These are phyloP conservation scores for Trachythela sp. DNA, from an alignment of 64 coral and sea anemone genomes.

Conservation along the genomic window DNA sequence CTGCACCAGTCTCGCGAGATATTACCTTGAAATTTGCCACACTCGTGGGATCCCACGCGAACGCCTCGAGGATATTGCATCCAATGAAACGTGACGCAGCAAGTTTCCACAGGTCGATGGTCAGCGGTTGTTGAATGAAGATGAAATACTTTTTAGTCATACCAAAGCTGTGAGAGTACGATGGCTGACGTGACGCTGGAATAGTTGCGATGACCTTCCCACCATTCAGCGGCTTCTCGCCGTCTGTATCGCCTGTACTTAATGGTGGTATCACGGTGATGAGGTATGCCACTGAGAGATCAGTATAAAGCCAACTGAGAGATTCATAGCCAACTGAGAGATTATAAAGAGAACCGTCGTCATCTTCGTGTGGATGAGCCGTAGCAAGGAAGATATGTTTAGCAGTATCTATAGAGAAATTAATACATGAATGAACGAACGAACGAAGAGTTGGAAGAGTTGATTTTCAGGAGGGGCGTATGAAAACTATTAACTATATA, in stretches of 20 bases:
- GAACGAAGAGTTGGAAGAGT: no score
- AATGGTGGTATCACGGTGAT: slow-evolving; percentile 58
- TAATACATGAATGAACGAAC: no score
- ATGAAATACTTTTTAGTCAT: slow-evolving; percentile 80
- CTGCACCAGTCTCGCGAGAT: slow-evolving; percentile 40
- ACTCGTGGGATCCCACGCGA: slow-evolving; percentile 57
- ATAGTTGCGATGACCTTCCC: slow-evolving; percentile 59
- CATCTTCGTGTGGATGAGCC: slow-evolving; percentile 65
- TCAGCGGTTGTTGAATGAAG: slow-evolving; percentile 53
- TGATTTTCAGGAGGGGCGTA: no score
- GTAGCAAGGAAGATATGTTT: not conserved
- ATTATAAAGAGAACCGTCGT: slow-evolving; percentile 67
- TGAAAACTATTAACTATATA: no score
- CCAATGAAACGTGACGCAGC: slow-evolving; percentile 31
- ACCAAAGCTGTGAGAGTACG: slow-evolving; percentile 75
- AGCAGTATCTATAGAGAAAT: not conserved
- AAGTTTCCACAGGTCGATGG: slow-evolving; percentile 32
- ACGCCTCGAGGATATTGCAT: slow-evolving; percentile 10
- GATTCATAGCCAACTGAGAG: slow-evolving; percentile 27
- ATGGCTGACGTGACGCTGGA: slow-evolving; percentile 29
- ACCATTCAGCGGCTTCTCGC: slow-evolving; percentile 54
- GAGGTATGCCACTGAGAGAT: no score
- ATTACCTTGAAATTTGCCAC: slow-evolving; percentile 52
- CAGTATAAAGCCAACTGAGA: not conserved
- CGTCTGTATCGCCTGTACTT: slow-evolving; percentile 12